Evolutionary conservation across 2,888 invertebrate species (phyloP), one percentile per base, ranked within the genome.

Genomic region (Belgica antarctica): DNA sequence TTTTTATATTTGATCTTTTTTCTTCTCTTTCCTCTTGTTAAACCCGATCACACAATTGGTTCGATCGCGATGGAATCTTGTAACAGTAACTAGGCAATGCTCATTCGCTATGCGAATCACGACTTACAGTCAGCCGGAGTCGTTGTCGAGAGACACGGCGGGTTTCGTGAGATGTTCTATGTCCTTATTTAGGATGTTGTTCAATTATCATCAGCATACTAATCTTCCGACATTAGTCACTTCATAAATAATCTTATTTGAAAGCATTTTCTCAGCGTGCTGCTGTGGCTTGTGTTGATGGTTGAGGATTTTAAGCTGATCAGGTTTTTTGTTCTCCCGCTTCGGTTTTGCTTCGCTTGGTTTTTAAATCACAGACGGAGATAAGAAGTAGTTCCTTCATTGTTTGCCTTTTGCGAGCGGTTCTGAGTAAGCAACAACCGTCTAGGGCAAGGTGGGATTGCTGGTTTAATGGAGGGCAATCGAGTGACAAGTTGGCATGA

Each of bases 101-200:
- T 41, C 22, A 52, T 52, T 52, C 52, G n/a, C 22, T 7, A 52
- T 52, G 52, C 17, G 52, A n/a, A 52, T 19, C 52, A 17, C 22
- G 52, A 52, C 7, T 15, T 4, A n/a, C 41, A 41, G 41, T 41
- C 41, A 41, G 22, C n/a, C n/a, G 22, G 12, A 52, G 22, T 52
- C 52, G 22, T 52, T 52, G 52, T 19, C 22, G 22, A 52, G 59
- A 7, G 17, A 12, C 46, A 7, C 12, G 46, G n/a, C 7, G 12
- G 4, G 4, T 59, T 27, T 24, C 25, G 4, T n/a, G 59, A 59
- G 25, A 24, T 19, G 27, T 27, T 59, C 27, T 17, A 25, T 59
- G 52, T 59, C 59, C 59, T 59, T 59, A 59, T 59, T 59, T 4
- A 19, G 59, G 59, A 59, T 59, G 59, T 27, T 59, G 59, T n/a